Evolutionary conservation across 2,113 vertebrate genomes (phyloP).

Genomic region (Notarius lentiginosus): DNA sequence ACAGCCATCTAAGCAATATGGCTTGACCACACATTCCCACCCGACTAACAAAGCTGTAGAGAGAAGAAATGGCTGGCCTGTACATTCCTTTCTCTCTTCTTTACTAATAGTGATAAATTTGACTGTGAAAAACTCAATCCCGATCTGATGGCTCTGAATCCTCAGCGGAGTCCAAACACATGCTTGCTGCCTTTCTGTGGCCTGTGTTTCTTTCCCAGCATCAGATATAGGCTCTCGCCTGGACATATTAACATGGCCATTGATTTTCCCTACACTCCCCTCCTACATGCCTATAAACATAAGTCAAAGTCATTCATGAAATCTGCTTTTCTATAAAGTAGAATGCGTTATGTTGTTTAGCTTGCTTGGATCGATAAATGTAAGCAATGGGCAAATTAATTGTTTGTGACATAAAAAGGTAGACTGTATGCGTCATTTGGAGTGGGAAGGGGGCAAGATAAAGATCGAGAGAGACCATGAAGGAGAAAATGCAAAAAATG

Average conservation of each 20-base stretch:
- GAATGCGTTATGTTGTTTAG: conserved; percentile 73
- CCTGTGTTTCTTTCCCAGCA: neutral
- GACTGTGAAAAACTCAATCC: conserved; percentile 65
- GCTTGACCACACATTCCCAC: conserved; percentile 5
- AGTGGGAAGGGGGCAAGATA: neutral
- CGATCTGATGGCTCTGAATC: conserved; percentile 26
- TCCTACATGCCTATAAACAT: conserved; percentile 50
- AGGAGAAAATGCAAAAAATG: neutral
- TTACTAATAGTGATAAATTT: conserved; percentile 70
- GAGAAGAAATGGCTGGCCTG: conserved; percentile 7
- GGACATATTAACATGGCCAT: conserved; percentile 59
- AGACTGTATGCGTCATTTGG: conserved; percentile 51
- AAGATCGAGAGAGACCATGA: neutral
- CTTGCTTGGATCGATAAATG: conserved; percentile 69
- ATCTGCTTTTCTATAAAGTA: conserved; percentile 65
- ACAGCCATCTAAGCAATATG: neutral
- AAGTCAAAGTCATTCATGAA: conserved; percentile 61
- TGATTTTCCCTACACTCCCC: conserved; percentile 49
- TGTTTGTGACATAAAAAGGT: conserved; percentile 70
- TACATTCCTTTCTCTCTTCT: conserved; percentile 48
- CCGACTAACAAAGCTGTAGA: conserved; percentile 21
- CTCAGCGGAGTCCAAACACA: neutral
- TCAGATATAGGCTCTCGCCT: conserved; percentile 43
- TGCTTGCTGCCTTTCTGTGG: neutral
- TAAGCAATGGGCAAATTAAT: conserved; percentile 75